phyloP scores from a whole-genome alignment of 2,797 vertebrate species.

The Astyanax mexicanus region DNA sequence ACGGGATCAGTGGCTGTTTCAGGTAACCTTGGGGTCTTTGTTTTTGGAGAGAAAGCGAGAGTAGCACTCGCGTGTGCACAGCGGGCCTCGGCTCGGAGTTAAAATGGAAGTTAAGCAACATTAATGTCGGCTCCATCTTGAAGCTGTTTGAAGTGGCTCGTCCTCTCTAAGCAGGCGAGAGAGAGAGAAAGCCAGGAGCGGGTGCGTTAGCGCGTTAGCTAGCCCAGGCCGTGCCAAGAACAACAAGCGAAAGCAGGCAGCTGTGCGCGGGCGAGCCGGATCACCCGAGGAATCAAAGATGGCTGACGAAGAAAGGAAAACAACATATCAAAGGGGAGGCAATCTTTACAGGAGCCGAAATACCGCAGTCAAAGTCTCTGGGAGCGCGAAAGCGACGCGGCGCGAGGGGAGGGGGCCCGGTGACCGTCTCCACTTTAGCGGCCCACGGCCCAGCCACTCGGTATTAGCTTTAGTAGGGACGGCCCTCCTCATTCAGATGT shows the following conservation, averaged over 20 bases:
- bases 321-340: constrained; percentile 71
- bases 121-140: constrained; percentile 67
- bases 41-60: constrained; percentile 60
- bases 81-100: constrained; percentile 30
- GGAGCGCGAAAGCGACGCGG: too few relatives aligned
- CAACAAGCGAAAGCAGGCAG: constrained; percentile 79
- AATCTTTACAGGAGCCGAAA: constrained; percentile 71
- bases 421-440: constrained; percentile 32
- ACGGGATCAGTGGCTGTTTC: constrained; percentile 73
- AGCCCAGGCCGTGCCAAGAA: constrained; percentile 77
- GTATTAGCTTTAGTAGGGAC: constrained; percentile 45
- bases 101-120: constrained; percentile 64
- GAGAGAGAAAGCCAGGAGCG: constrained; percentile 73
- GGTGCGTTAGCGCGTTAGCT: constrained; percentile 60
- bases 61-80: constrained; percentile 25
- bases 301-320: constrained; percentile 75
- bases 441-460: constrained; percentile 17
- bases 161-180: constrained; percentile 69
- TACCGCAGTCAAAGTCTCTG: constrained; percentile 72
- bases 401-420: constrained; percentile 37
- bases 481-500: constrained; percentile 39
- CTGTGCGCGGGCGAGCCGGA: constrained; percentile 76
- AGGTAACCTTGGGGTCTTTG: constrained; percentile 73
- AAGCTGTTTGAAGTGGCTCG: constrained; percentile 74
- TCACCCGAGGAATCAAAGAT: constrained; percentile 77